A percentile compares a stretch with the other conserved stretches of the same genome.
Conservation (phyloP, 2,113 vertebrate genomes). For the Pitta sordida region DNA sequence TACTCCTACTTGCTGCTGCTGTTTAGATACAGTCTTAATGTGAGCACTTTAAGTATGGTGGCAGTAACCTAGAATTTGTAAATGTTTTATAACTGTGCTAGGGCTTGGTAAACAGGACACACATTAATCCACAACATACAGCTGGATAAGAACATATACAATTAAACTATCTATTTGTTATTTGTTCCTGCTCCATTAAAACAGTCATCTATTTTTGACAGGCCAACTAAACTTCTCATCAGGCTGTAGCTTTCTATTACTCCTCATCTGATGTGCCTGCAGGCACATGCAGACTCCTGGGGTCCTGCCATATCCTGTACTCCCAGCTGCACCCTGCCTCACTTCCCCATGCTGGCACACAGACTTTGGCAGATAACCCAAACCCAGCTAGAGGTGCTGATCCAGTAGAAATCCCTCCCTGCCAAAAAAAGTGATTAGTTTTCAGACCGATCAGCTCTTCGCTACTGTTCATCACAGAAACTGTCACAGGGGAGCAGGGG, state of each 20-base stretch:
- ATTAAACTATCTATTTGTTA: neutral
- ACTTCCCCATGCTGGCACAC: neutral
- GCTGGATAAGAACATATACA: neutral
- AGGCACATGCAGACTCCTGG: rapidly evolving
- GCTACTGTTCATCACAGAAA: neutral
- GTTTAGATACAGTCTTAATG: neutral
- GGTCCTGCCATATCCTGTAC: neutral
- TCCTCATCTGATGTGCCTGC: neutral
- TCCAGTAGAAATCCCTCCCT: neutral
- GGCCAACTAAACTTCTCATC: neutral
- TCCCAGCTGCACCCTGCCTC: neutral
- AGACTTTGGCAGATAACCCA: neutral
- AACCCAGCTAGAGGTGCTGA: neutral
- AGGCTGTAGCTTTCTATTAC: neutral
- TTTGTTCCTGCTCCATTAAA: neutral
- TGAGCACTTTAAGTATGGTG: neutral
- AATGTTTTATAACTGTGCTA: neutral
- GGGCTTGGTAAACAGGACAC: neutral
- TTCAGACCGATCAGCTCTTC: neutral
- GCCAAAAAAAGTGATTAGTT: neutral
- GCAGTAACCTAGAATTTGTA: neutral
- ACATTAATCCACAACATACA: neutral
- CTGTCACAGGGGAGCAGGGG: neutral
- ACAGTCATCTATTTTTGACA: neutral
- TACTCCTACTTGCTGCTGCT: neutral